A percentile compares a stretch with the other conserved stretches of the same genome.
phyloP scores from a whole-genome alignment of 2,797 vertebrate species.

The Pipistrellus nathusii region DNA sequence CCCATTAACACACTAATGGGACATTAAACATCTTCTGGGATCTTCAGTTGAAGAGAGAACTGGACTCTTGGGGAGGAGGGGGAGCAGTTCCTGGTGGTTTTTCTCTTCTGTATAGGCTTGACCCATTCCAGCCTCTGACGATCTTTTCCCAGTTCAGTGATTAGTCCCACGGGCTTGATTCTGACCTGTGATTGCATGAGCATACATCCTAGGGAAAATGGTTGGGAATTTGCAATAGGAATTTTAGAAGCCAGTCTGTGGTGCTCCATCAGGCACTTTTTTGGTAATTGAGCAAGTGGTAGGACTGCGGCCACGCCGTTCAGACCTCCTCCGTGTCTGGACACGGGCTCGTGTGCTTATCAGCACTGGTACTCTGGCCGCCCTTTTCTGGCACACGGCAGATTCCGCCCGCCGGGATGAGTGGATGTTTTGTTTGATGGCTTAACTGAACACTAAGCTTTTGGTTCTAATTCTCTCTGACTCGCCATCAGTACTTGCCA shows the following conservation, averaged over 20 bases:
- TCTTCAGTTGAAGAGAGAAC: constrained; percentile 50
- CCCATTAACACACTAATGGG: constrained; percentile 86
- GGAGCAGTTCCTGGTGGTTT: neutral
- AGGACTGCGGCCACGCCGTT: neutral
- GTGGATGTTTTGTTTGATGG: neutral
- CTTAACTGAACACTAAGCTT: neutral
- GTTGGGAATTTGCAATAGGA: neutral
- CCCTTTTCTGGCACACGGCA: neutral
- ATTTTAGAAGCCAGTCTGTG: neutral
- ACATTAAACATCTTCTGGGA: constrained; percentile 16
- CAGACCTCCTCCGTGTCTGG: neutral
- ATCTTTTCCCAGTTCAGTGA: neutral
- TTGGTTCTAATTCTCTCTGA: neutral
- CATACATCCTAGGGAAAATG: neutral
- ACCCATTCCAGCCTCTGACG: neutral
- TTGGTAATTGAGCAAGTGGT: neutral
- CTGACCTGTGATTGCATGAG: neutral
- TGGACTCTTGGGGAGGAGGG: neutral
- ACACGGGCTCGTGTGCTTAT: neutral
- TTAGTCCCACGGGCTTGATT: neutral
- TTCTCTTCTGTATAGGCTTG: neutral
- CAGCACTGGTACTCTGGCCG: neutral
- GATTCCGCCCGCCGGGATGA: neutral
- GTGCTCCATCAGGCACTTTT: neutral
- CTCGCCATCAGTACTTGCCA: neutral